Percentiles rank a stretch among this genome's conserved stretches.
Conservation (phyloP, 2,797 vertebrate genomes). For the Micrastur ruficollis region DNA sequence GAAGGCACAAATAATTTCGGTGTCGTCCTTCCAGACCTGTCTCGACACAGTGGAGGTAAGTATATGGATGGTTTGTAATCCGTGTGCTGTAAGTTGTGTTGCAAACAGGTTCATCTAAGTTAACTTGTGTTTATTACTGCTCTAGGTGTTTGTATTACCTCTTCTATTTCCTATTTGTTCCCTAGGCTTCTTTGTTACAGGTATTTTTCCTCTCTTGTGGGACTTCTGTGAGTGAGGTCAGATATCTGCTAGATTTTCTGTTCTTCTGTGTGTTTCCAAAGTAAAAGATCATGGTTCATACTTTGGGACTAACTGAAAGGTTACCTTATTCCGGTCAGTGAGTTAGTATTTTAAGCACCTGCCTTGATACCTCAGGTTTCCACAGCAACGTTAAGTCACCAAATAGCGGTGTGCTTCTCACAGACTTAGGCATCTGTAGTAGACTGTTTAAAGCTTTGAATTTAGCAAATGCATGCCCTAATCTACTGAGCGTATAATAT, state of each 20-base stretch:
- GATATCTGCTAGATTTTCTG: neutral
- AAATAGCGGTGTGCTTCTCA: neutral
- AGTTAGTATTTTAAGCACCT: neutral
- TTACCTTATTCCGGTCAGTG: neutral
- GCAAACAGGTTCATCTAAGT: neutral
- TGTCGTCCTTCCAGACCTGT: constrained; percentile 83
- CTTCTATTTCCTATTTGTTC: neutral
- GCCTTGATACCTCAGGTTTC: neutral
- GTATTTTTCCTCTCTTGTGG: neutral
- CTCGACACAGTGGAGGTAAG: constrained; percentile 79
- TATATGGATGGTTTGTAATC: neutral
- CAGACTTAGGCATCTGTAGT: neutral
- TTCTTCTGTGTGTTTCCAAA: neutral
- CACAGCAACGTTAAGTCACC: neutral
- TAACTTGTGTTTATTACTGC: neutral
- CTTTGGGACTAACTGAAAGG: neutral
- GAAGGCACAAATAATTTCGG: constrained; percentile 86
- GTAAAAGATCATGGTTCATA: neutral
- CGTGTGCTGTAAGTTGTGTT: neutral
- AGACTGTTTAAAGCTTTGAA: too few species aligned
- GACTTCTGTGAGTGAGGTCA: neutral
- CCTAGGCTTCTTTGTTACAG: neutral
- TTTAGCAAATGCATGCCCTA: neutral
- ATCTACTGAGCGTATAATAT: neutral
- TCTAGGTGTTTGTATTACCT: neutral